Evolutionary conservation across 2,797 vertebrate species (phyloP), one percentile per base, ranked within the genome.

Genomic region (Thamnophis elegans): DNA sequence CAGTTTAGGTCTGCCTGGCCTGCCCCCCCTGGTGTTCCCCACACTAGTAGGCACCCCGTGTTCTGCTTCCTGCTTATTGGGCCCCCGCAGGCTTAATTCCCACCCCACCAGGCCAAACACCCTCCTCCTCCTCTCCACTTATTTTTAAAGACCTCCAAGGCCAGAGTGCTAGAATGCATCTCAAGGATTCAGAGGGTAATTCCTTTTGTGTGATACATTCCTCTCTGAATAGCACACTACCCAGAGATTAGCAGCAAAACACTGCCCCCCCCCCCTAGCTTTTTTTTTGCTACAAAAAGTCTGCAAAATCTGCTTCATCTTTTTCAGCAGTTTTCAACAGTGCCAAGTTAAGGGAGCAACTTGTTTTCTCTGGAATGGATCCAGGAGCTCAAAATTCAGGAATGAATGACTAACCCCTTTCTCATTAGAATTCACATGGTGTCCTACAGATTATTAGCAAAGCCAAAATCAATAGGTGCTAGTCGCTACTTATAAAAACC

Each of bases 291-390:
- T 88, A 94, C 6, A 90, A 87, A 93, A 87, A 94, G 92, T 56
- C 25, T 95, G 55, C n/a, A 95, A 93, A 95, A 93, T 94, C 85
- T 91, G 22, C 91, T 92, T 55, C 36, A 90, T 89, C 54, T 55
- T 36, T 36, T 36, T 36, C 32, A 36, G 32, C 32, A 36, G 32
- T 91, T 91, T 91, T 55, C 73, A 58, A 88, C 89, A 94, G 14
- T 25, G 82, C 92, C 87, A 94, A 90, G 87, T 25, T 2, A 11
- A 59, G 87, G 58, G 51, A 92, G 91, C 55, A 90, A 90, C 47
- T 85, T 25, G 0, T 58, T 89, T 20, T 89, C n/a, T 88, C 85
- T 32, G 88, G 91, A 92, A 94, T 90, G 91, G 82, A 62, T 91
- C 91, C 89, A 89, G 11, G 87, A 26, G 9, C 51, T 73, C 54